A percentile compares a stretch with the other conserved stretches of the same genome.
These are phyloP conservation scores for Pan paniscus DNA, from an alignment of 2,113 vertebrate genomes.

Conservation along the genomic window DNA sequence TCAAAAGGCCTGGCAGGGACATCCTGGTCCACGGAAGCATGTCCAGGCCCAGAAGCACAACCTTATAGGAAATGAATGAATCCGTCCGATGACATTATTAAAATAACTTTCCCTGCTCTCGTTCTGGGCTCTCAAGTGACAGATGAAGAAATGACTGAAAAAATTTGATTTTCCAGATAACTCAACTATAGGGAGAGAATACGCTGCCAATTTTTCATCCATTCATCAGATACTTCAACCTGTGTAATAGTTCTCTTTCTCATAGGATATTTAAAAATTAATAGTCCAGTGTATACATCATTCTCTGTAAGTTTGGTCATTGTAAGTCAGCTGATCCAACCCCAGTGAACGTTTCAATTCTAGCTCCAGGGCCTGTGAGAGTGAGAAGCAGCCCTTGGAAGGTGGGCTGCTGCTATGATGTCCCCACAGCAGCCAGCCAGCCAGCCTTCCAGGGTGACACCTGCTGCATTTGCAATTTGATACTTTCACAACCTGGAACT, in stretches of 20 bases:
- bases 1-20: neutral
- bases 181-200: accelerated
- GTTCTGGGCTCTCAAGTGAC: neutral
- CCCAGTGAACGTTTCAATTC: neutral
- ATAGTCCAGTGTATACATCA: neutral
- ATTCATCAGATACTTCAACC: neutral
- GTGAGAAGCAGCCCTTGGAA: neutral
- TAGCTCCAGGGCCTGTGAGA: neutral
- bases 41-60: neutral
- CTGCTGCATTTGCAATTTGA: too few species aligned
- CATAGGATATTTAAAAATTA: neutral
- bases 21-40: neutral
- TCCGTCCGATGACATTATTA: accelerated
- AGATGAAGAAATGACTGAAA: neutral
- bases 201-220: neutral
- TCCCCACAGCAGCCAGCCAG: neutral
- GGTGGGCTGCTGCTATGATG: accelerated
- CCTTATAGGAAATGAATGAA: accelerated
- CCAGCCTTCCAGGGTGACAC: neutral
- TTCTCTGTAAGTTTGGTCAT: neutral
- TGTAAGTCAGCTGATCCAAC: neutral
- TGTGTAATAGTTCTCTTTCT: neutral
- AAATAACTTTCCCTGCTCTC: too few species aligned
- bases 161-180: neutral
- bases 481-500: neutral